Evolutionary conservation across 2,888 invertebrate species (phyloP).

Genomic region (Pandemis heparana): DNA sequence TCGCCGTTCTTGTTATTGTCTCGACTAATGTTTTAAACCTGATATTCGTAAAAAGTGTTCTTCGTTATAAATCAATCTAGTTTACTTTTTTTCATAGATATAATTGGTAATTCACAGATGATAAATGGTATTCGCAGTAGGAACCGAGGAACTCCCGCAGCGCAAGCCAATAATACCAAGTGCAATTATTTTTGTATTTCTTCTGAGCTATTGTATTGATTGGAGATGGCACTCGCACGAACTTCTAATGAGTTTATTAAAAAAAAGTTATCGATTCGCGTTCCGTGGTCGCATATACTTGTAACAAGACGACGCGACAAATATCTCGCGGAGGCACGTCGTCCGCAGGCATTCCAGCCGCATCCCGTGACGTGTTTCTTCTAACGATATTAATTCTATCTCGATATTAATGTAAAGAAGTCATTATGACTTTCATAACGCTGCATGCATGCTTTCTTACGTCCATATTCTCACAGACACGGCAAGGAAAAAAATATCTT

Average conservation of each 20-base stretch:
- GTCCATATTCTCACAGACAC: not conserved
- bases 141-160: constrained; percentile 5
- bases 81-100: not conserved
- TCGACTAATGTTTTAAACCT: not conserved
- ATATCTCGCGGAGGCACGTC: constrained; percentile 23
- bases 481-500: not conserved
- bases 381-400: constrained; percentile 32
- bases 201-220: constrained; percentile 31
- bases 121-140: not conserved
- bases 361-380: constrained; percentile 32
- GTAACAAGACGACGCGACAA: constrained; percentile 32
- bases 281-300: constrained; percentile 24
- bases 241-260: constrained; percentile 37
- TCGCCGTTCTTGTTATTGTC: not conserved
- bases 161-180: not conserved
- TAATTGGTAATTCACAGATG: not conserved
- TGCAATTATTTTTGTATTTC: constrained; percentile 28
- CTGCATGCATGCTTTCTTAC: constrained; percentile 30
- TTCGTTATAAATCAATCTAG: not conserved
- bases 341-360: constrained; percentile 19
- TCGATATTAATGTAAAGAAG: constrained; percentile 38
- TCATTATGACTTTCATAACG: constrained; percentile 30
- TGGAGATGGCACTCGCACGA: constrained; percentile 23
- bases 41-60: not conserved
- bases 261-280: constrained; percentile 35